A percentile compares a stretch with the other conserved stretches of the same genome.
Evolutionary conservation across 2,888 invertebrate genomes (phyloP).

Genomic region (Baccha elongata): DNA sequence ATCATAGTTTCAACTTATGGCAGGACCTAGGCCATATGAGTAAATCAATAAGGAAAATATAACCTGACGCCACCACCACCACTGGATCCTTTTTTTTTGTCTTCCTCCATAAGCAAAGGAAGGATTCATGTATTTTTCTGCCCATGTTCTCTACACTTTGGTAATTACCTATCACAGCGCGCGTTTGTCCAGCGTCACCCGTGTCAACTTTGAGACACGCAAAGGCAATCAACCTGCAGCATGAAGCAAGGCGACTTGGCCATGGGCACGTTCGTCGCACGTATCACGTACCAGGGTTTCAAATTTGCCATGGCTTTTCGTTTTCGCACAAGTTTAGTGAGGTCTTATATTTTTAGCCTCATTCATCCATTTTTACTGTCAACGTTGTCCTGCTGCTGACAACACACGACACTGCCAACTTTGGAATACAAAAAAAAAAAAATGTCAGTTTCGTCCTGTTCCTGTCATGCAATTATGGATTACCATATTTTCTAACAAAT

Average conservation of each 20-base stretch:
- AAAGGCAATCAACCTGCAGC: conserved; percentile 49
- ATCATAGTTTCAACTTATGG: conserved; percentile 67
- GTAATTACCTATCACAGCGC: conserved; percentile 48
- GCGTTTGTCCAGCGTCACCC: conserved; percentile 8
- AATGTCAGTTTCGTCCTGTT: conserved; percentile 12
- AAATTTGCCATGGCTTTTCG: conserved; percentile 42
- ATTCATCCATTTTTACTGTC: conserved; percentile 15
- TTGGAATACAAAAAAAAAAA: not conserved
- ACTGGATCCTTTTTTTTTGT: not conserved
- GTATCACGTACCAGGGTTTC: conserved; percentile 50
- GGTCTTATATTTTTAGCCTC: conserved; percentile 46
- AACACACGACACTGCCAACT: conserved; percentile 7
- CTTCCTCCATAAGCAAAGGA: conserved; percentile 12
- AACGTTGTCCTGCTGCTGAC: conserved; percentile 1
- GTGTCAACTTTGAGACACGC: conserved; percentile 56
- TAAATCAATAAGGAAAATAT: conserved; percentile 69
- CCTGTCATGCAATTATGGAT: conserved; percentile 34
- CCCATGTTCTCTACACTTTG: not conserved
- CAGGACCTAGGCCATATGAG: conserved; percentile 43
- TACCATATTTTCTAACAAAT: conserved; percentile 58
- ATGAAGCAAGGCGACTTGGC: conserved; percentile 17
- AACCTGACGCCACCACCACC: conserved; percentile 11
- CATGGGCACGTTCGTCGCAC: conserved; percentile 46
- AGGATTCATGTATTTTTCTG: conserved; percentile 23
- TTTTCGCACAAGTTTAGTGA: conserved; percentile 43